These are phyloP conservation scores for Orthonychiurus folsomi DNA, from an alignment of 2,888 invertebrate species.

Conservation along the genomic window DNA sequence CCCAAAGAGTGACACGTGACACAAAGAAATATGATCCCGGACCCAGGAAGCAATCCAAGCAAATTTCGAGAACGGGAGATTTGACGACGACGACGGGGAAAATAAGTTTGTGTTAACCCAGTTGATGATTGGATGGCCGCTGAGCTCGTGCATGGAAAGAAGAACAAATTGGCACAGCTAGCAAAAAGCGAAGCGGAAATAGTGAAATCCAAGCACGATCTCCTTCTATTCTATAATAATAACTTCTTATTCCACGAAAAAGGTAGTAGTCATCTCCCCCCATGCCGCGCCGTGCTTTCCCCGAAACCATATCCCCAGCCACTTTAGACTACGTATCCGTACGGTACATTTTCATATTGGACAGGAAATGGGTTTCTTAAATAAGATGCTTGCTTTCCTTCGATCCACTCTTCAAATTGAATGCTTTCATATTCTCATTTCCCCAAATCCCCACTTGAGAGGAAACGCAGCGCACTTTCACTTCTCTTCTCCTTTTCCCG, in stretches of 20 bases:
- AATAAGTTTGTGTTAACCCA: background rate
- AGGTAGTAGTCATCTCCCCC: background rate
- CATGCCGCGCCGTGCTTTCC: background rate
- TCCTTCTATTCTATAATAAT: background rate
- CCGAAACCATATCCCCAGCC: background rate
- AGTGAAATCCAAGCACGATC: conserved; percentile 1
- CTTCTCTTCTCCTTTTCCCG: background rate
- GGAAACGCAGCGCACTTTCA: background rate
- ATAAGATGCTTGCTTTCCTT: conserved; percentile 13
- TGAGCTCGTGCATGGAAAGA: background rate
- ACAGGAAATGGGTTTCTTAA: conserved; percentile 23
- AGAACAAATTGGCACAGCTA: background rate
- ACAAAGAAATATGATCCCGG: too few species aligned
- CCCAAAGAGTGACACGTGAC: too few species aligned
- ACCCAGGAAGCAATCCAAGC: background rate
- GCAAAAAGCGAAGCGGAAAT: conserved; percentile 1
- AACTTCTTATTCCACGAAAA: background rate
- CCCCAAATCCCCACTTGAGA: background rate
- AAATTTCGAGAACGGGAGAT: background rate
- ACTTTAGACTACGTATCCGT: too few species aligned
- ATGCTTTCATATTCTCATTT: conserved; percentile 10
- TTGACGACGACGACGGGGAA: background rate
- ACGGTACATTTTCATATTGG: conserved; percentile 19
- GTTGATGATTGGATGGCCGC: background rate
- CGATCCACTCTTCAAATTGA: conserved; percentile 6